Conservation (phyloP, 2,888 invertebrate genomes). For the Tholera decimalis region DNA sequence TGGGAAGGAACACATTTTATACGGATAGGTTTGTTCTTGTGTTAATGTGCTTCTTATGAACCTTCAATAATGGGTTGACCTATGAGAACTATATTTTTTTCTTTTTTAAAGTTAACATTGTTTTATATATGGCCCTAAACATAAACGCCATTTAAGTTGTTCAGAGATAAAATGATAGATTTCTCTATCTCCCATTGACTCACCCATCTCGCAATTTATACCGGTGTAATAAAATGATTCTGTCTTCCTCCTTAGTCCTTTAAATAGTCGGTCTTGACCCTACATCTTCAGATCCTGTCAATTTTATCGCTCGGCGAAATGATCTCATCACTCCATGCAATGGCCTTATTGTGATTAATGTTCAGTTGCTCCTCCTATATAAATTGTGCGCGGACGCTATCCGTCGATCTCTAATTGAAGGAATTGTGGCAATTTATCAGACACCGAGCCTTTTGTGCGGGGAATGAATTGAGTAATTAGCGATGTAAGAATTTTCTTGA, state of each 20-base stretch:
- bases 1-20: slow-evolving; percentile 13
- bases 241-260: slow-evolving; percentile 54
- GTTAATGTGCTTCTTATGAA: background rate
- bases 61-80: background rate
- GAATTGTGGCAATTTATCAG: slow-evolving; percentile 83
- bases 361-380: slow-evolving; percentile 71
- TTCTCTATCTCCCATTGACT: slow-evolving; percentile 52
- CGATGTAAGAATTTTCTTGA: slow-evolving; percentile 70
- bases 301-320: slow-evolving; percentile 68
- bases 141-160: slow-evolving; percentile 5
- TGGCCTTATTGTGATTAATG: slow-evolving; percentile 82
- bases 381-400: slow-evolving; percentile 78
- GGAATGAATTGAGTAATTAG: slow-evolving; percentile 86
- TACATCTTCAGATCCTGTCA: slow-evolving; percentile 61
- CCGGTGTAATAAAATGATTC: slow-evolving; percentile 50
- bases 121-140: background rate
- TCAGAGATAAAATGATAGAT: slow-evolving; percentile 45
- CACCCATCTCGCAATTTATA: slow-evolving; percentile 54
- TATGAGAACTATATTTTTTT: background rate
- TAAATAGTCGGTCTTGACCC: slow-evolving; percentile 58
- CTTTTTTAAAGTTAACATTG: no score
- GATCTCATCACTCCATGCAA: slow-evolving; percentile 78
- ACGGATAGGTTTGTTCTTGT: background rate
- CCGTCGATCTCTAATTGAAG: slow-evolving; percentile 85
- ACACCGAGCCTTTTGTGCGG: slow-evolving; percentile 69